These are phyloP conservation scores for Macrosiphum euphorbiae DNA, from an alignment of 2,888 invertebrate species.

Conservation along the genomic window DNA sequence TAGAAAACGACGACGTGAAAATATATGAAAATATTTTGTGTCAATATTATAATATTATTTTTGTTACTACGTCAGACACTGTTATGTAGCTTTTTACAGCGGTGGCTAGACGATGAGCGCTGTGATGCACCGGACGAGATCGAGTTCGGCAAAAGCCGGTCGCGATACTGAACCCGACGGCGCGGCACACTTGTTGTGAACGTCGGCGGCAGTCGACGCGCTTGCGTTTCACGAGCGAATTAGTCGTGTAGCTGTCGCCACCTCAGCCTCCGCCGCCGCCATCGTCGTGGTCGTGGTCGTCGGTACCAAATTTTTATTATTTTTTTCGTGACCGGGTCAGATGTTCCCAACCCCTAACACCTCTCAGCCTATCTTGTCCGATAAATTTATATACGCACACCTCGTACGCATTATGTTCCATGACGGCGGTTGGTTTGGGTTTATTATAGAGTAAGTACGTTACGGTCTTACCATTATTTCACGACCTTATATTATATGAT, in stretches of 20 bases:
- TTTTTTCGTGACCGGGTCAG: not conserved
- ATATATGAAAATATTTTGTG: not conserved
- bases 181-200: constrained; percentile 59
- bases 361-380: not conserved
- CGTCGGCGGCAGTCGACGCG: constrained; percentile 9
- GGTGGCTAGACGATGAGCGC: not conserved
- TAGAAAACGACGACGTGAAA: not conserved
- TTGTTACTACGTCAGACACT: not conserved
- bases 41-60: not conserved
- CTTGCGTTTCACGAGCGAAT: constrained; percentile 41
- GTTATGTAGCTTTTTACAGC: not conserved
- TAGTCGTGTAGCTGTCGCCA: not conserved
- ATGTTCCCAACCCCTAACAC: not conserved
- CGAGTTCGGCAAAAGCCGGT: constrained; percentile 61
- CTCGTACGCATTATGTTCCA: not conserved
- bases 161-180: constrained; percentile 49
- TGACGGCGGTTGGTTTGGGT: not conserved
- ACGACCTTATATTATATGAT: not conserved
- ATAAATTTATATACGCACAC: not conserved
- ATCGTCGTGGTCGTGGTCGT: not conserved
- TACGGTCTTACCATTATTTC: not conserved
- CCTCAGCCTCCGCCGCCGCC: not conserved
- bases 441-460: not conserved
- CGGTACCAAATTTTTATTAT: not conserved
- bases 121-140: constrained; percentile 31